phyloP scores from a whole-genome alignment of 2,113 vertebrate genomes.

The Calonectris borealis region DNA sequence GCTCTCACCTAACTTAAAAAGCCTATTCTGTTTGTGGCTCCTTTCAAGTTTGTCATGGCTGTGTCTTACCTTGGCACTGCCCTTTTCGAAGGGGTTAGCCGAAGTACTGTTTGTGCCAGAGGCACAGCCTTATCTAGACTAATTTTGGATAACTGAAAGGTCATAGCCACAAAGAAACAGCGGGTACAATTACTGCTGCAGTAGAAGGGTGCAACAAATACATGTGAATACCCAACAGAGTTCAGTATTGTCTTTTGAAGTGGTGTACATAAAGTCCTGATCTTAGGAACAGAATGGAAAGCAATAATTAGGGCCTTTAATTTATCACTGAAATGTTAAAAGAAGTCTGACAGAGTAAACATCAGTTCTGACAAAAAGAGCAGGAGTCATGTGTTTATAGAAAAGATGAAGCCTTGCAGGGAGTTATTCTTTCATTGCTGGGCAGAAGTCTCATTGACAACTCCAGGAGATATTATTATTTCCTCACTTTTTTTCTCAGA shows the following conservation, averaged over 20 bases:
- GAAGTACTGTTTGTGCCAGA: conserved; percentile 1
- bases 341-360: conserved; percentile 44
- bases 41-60: neutral
- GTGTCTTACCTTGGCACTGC: neutral
- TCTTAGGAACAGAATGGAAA: neutral
- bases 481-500: neutral
- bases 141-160: conserved; percentile 41
- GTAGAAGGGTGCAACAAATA: neutral
- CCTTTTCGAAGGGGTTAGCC: neutral
- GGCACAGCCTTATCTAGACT: neutral
- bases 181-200: neutral
- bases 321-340: conserved; percentile 39
- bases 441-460: neutral
- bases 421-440: conserved; percentile 3
- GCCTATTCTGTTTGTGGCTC: neutral
- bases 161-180: conserved; percentile 39
- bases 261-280: neutral
- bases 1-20: neutral
- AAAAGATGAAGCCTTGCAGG: neutral
- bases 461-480: conserved; percentile 24
- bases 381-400: neutral
- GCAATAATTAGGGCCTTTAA: conserved; percentile 35
- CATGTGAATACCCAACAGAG: neutral
- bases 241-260: neutral
- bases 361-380: conserved; percentile 17